Conservation (phyloP, 2,113 vertebrate species). For the Prionailurus bengalensis region DNA sequence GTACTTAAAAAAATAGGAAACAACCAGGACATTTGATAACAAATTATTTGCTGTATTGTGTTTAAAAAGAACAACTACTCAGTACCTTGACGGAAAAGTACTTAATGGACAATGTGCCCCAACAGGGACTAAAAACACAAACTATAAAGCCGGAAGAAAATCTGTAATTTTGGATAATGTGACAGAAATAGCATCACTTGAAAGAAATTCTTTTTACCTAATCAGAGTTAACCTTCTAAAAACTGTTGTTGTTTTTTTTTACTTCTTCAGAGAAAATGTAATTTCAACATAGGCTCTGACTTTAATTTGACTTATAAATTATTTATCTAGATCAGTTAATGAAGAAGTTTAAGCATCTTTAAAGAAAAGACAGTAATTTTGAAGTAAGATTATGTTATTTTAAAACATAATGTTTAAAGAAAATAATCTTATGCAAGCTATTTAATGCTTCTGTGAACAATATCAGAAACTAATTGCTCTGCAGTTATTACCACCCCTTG, state of each 20-base stretch:
- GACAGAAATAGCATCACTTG: conserved; percentile 39
- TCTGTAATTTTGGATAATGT: conserved; percentile 30
- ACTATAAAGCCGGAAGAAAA: background rate
- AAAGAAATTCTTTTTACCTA: conserved; percentile 2
- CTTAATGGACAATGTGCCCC: background rate
- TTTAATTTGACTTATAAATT: conserved; percentile 31
- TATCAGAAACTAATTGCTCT: background rate
- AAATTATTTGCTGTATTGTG: conserved; percentile 51
- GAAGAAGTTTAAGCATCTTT: conserved; percentile 2
- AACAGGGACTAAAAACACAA: background rate
- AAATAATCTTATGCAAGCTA: background rate
- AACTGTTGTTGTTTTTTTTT: background rate
- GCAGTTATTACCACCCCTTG: background rate
- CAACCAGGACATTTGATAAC: conserved; percentile 19
- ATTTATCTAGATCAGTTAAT: conserved; percentile 34
- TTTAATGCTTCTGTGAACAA: conserved; percentile 7
- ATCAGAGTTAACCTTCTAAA: conserved; percentile 39
- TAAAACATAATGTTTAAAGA: conserved; percentile 29
- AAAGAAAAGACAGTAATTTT: conserved; percentile 39
- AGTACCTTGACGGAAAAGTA: background rate
- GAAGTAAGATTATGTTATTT: conserved; percentile 16
- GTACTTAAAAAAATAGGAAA: conserved; percentile 36
- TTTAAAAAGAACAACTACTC: background rate
- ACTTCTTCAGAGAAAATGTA: conserved; percentile 18
- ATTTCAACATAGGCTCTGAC: conserved; percentile 41